Base-by-base conservation (phyloP, 2,797 vertebrate genomes). In the Phrynocephalus vlangalii region DNA sequence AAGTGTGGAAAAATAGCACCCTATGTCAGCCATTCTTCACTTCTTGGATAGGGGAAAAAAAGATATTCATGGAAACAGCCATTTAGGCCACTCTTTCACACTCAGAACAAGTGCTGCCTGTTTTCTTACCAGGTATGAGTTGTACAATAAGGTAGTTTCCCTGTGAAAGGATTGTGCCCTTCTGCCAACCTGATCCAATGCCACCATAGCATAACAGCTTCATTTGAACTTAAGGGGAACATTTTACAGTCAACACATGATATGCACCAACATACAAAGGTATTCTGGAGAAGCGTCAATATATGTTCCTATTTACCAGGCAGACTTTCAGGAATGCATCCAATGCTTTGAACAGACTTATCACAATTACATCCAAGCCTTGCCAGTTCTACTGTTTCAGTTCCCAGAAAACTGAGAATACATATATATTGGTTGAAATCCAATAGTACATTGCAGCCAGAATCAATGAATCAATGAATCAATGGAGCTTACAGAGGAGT, bases 51-150 rank as follows among this genome's bases (percentile, higher is more conserved):
- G 38, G 28, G 92, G 93, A 93, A 94, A 93, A 94, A 84, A 38
- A 24, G 1, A 94, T 90, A 94, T 87, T 95, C 90, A 90, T 71
- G 92, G 94, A 95, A 95, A 95, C 87, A 93, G 94, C 94, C 91
- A 92, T 95, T 95, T 95, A 90, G 96, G 93, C 84, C 94, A 94
- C 92, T 93, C 92, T 93, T 94, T 96, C 94, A 94, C 95, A 93
- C 94, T 82, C 89, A 94, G 92, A 96, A 97, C 96, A 97, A 96
- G 95, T 66, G 48, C 24, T 89, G 91, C 92, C 94, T 95, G 96
- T 94, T 93, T 87, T 87, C 79, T 24, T 82, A 71, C 70, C 18
- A 13, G 87, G 79, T 72, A 86, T 88, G 81, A 86, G 91, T 0
- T 0, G 38, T 66, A 33, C 22, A 91, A 83, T 56, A 89, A 90